A percentile compares a stretch with the other conserved stretches of the same genome.
Evolutionary conservation across 2,113 vertebrate species (phyloP).

Genomic region (Epinephelus cyanopodus): DNA sequence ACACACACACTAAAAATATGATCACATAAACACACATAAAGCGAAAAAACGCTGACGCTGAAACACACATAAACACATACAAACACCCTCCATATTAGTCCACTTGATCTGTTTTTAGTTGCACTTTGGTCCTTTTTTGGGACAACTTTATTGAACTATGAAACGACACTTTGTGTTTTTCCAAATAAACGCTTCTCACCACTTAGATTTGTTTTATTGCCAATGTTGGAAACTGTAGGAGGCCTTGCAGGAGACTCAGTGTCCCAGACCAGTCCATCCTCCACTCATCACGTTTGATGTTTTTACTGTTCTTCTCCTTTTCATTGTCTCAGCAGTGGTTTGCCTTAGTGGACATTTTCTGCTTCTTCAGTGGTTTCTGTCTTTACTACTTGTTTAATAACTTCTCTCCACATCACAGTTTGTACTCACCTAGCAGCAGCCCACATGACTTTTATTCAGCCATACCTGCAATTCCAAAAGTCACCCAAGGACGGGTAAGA

Average conservation of each 20-base stretch:
- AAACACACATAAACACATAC: no score
- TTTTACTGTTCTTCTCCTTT: slow-evolving; percentile 22
- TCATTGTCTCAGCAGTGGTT: neutral
- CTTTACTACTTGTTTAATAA: neutral
- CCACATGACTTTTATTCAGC: neutral
- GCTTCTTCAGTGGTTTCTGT: neutral
- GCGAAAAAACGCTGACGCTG: neutral
- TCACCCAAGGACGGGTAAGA: neutral
- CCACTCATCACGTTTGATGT: slow-evolving; percentile 44
- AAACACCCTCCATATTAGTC: neutral
- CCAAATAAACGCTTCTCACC: slow-evolving; percentile 54
- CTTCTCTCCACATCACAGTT: neutral
- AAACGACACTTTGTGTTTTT: slow-evolving; percentile 39
- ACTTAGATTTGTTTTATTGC: slow-evolving; percentile 41
- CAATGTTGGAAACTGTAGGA: slow-evolving; percentile 49
- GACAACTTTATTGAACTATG: slow-evolving; percentile 51
- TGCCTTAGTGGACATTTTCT: slow-evolving; percentile 2
- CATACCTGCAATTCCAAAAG: neutral
- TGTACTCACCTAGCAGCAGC: neutral
- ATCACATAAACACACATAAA: neutral
- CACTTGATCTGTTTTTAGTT: slow-evolving; percentile 15
- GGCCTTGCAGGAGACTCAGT: neutral
- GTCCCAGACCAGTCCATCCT: slow-evolving; percentile 29
- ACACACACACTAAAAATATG: neutral
- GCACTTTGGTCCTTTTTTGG: slow-evolving; percentile 10